Percentiles rank a stretch among this genome's conserved stretches.
phyloP scores from a whole-genome alignment of 2,888 invertebrate genomes.

The Rugalucina vietnamica region DNA sequence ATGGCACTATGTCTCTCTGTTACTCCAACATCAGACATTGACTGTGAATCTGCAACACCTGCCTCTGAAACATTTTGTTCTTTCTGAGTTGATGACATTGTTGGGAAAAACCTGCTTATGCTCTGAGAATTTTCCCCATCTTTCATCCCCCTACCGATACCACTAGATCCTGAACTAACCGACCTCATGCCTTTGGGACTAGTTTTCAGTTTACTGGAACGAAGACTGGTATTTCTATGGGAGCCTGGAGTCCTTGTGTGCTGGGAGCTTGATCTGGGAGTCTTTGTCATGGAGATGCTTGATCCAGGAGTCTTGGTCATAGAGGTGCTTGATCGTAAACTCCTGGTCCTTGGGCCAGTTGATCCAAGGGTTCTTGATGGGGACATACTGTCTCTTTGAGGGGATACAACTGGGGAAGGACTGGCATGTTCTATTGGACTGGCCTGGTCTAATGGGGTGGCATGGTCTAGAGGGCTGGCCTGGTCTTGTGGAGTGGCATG shows the following conservation, averaged over 20 bases:
- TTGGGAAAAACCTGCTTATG: neutral
- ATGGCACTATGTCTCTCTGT: too few species aligned
- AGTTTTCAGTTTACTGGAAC: neutral
- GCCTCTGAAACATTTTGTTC: neutral
- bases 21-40: too few species aligned
- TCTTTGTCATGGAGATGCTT: too few species aligned
- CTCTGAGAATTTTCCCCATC: neutral
- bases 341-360: neutral
- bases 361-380: neutral
- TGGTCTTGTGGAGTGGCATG: too few species aligned
- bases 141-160: neutral
- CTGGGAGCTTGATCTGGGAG: neutral
- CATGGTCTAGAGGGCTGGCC: neutral
- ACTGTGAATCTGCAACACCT: neutral
- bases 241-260: neutral
- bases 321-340: neutral
- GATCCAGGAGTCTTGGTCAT: neutral
- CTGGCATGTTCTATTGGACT: slow-evolving; percentile 27
- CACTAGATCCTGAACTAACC: neutral
- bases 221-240: neutral
- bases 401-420: slow-evolving; percentile 34
- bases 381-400: neutral
- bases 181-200: neutral
- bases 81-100: neutral
- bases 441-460: neutral